Evolutionary conservation across 2,888 invertebrate genomes (phyloP).

Genomic region (Leptodirus hochenwartii): DNA sequence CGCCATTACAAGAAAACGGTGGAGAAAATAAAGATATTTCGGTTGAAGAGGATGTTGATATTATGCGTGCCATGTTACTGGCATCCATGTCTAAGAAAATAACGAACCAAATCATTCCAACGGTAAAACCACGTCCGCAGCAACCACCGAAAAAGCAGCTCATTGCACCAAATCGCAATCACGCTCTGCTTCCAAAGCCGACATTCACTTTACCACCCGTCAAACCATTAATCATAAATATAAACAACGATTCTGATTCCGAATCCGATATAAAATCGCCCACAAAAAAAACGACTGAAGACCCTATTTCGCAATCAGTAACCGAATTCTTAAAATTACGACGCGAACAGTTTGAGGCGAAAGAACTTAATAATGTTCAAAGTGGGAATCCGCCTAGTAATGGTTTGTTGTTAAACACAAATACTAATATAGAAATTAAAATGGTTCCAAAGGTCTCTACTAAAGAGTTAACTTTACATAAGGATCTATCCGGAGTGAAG

Average conservation of each 20-base stretch:
- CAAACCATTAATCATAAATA: constrained; percentile 24
- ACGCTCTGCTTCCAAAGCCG: not conserved
- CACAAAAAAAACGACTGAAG: constrained; percentile 2
- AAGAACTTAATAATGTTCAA: constrained; percentile 8
- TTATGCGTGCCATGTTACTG: constrained; percentile 37
- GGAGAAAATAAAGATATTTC: constrained; percentile 21
- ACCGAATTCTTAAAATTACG: constrained; percentile 24
- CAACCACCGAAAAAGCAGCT: not conserved
- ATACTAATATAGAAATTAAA: constrained; percentile 1
- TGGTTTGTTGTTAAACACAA: no score
- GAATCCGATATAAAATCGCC: constrained; percentile 16
- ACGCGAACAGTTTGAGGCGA: constrained; percentile 23
- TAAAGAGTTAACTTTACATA: constrained; percentile 7
- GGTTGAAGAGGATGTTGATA: constrained; percentile 40
- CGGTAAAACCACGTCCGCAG: not conserved
- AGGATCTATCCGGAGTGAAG: constrained; percentile 23
- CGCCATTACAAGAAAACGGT: constrained; percentile 1
- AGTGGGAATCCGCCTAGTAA: constrained; percentile 9
- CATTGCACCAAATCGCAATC: not conserved
- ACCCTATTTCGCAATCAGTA: constrained; percentile 14
- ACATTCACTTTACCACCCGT: constrained; percentile 12
- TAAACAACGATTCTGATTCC: constrained; percentile 23
- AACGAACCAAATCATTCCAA: constrained; percentile 15
- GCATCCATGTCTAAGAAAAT: constrained; percentile 40
- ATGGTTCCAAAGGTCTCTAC: constrained; percentile 2